phyloP scores from a whole-genome alignment of 1,140 invertebrate species.

The Dryas iulia region DNA sequence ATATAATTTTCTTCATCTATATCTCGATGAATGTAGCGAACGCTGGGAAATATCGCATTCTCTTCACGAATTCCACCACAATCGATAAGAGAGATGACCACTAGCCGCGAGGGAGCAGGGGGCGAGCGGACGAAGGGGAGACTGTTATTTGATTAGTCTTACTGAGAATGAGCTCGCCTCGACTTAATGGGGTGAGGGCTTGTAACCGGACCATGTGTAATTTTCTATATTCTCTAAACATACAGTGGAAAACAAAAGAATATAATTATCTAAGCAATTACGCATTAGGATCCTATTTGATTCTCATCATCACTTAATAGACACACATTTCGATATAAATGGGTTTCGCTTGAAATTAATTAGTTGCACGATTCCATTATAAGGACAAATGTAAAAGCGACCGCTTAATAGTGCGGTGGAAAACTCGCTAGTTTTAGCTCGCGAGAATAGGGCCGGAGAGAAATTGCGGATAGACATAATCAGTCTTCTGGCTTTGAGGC shows the following conservation, averaged over 20 bases:
- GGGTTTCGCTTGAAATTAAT: slow-evolving; percentile 79
- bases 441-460: slow-evolving; percentile 77
- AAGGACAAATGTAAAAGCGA: slow-evolving; percentile 79
- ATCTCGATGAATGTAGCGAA: slow-evolving; percentile 51
- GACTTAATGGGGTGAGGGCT: slow-evolving; percentile 77
- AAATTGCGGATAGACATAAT: slow-evolving; percentile 80
- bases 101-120: slow-evolving; percentile 66
- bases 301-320: slow-evolving; percentile 72
- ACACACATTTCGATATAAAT: slow-evolving; percentile 76
- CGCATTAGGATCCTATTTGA: slow-evolving; percentile 2
- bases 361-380: slow-evolving; percentile 80
- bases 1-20: slow-evolving; percentile 39
- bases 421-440: slow-evolving; percentile 80
- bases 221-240: slow-evolving; percentile 60
- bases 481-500: slow-evolving; percentile 79
- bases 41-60: slow-evolving; percentile 77
- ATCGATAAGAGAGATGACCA: slow-evolving; percentile 80
- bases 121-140: slow-evolving; percentile 61
- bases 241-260: slow-evolving; percentile 39
- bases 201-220: slow-evolving; percentile 76
- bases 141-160: slow-evolving; percentile 80
- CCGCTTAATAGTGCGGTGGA: slow-evolving; percentile 79
- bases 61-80: slow-evolving; percentile 80
- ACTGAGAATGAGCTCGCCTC: slow-evolving; percentile 78
- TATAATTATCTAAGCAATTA: slow-evolving; percentile 36